Conservation (phyloP, 2,888 invertebrate genomes). For the Mythimna lalbum region DNA sequence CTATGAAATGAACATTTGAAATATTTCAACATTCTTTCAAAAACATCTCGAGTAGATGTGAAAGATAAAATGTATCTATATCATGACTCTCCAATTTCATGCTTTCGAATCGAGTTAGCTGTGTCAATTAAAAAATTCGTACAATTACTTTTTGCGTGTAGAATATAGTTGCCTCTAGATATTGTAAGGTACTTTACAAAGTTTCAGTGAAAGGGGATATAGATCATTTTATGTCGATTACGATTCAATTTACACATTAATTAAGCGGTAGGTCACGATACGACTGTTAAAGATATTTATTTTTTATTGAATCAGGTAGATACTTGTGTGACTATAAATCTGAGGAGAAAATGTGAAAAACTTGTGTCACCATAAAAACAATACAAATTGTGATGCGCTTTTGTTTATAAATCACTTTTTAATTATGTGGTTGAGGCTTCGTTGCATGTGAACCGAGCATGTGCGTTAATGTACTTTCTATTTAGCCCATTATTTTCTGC, state of each 20-base stretch:
- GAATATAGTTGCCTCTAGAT: conserved; percentile 58
- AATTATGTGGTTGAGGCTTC: conserved; percentile 60
- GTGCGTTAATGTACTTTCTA: conserved; percentile 74
- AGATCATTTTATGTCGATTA: conserved; percentile 50
- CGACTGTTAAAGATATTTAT: neutral
- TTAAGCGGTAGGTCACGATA: neutral
- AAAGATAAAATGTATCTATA: conserved; percentile 65
- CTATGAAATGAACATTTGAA: conserved; percentile 3
- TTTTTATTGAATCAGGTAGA: conserved; percentile 6
- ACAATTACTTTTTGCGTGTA: conserved; percentile 80
- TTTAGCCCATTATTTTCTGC: conserved; percentile 72
- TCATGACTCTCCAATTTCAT: conserved; percentile 73
- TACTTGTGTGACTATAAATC: conserved; percentile 1
- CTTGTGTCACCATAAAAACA: conserved; percentile 46
- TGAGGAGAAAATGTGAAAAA: conserved; percentile 51
- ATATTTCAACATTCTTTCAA: conserved; percentile 36
- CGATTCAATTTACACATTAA: conserved; percentile 33
- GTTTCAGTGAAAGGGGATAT: conserved; percentile 61
- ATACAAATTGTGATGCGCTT: conserved; percentile 50
- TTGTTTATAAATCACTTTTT: conserved; percentile 64
- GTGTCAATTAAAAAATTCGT: conserved; percentile 72
- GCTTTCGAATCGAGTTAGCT: conserved; percentile 74
- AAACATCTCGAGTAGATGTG: conserved; percentile 44
- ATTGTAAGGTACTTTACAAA: conserved; percentile 62
- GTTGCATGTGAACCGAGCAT: conserved; percentile 71